Evolutionary conservation across 2,888 invertebrate species (phyloP).

Genomic region (Yponomeuta evonymella): DNA sequence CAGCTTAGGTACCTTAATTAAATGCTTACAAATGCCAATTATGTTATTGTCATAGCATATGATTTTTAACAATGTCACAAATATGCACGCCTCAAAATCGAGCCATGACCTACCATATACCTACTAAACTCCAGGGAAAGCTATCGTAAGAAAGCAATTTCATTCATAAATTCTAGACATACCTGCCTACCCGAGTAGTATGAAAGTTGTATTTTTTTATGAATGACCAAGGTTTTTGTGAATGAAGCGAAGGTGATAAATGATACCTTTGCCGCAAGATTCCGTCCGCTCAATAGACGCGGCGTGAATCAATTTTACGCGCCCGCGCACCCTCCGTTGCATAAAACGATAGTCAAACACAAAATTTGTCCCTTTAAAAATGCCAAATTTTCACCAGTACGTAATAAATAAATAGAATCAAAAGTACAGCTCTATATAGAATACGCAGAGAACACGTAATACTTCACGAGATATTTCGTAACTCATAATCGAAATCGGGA

Average conservation of each 20-base stretch:
- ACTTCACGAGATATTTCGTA: not conserved
- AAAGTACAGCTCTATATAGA: not conserved
- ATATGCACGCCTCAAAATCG: not conserved
- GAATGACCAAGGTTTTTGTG: constrained; percentile 46
- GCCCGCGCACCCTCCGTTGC: constrained; percentile 59
- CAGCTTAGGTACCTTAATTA: too few relatives aligned
- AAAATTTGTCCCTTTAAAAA: constrained; percentile 41
- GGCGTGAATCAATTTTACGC: constrained; percentile 65
- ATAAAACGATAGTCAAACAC: constrained; percentile 60
- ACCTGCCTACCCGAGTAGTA: constrained; percentile 49
- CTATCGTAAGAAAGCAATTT: constrained; percentile 23
- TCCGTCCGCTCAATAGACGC: constrained; percentile 49
- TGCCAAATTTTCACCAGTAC: constrained; percentile 24
- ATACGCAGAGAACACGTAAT: not conserved
- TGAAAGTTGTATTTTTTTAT: constrained; percentile 54
- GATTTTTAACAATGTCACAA: not conserved
- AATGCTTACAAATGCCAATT: not conserved
- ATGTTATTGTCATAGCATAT: not conserved
- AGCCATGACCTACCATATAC: not conserved
- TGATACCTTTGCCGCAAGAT: constrained; percentile 37
- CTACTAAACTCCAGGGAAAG: constrained; percentile 1
- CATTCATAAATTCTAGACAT: constrained; percentile 46
- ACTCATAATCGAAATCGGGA: not conserved
- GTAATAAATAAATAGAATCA: not conserved
- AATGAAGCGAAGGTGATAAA: constrained; percentile 47